phyloP scores from a whole-genome alignment of 2,797 vertebrate genomes.

The Euphonia xanthogaster region DNA sequence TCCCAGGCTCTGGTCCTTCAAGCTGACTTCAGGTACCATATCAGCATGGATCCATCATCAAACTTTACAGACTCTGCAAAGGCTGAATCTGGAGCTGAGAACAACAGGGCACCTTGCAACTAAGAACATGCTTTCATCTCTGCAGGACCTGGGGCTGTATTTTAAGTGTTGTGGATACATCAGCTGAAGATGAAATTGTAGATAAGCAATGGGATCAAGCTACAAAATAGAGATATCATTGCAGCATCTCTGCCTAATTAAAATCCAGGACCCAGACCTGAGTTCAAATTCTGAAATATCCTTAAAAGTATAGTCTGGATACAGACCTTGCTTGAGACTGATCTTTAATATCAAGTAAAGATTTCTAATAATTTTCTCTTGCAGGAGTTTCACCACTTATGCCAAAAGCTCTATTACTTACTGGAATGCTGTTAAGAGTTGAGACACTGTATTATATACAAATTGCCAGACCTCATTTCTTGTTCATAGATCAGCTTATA shows the following conservation, averaged over 20 bases:
- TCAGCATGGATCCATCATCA: not conserved
- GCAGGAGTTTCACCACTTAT: not conserved
- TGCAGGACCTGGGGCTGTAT: not conserved
- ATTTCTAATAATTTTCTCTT: not conserved
- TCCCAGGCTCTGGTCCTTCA: not conserved
- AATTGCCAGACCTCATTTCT: constrained; percentile 21
- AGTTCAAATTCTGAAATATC: not conserved
- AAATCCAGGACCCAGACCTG: not conserved
- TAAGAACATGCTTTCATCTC: not conserved
- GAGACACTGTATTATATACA: constrained; percentile 19
- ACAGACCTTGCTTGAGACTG: not conserved
- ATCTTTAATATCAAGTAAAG: constrained; percentile 3
- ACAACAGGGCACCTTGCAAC: not conserved
- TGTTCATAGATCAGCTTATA: constrained; percentile 17
- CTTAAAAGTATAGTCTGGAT: not conserved
- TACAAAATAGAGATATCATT: not conserved
- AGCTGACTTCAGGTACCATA: not conserved
- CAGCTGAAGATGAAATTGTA: not conserved
- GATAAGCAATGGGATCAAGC: not conserved
- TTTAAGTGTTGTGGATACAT: not conserved
- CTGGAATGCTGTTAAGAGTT: not conserved
- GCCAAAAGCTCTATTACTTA: not conserved
- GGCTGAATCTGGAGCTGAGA: not conserved
- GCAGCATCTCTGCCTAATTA: not conserved
- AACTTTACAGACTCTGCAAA: not conserved